phyloP scores from a whole-genome alignment of 2,797 vertebrate species.

The Coendou prehensilis region DNA sequence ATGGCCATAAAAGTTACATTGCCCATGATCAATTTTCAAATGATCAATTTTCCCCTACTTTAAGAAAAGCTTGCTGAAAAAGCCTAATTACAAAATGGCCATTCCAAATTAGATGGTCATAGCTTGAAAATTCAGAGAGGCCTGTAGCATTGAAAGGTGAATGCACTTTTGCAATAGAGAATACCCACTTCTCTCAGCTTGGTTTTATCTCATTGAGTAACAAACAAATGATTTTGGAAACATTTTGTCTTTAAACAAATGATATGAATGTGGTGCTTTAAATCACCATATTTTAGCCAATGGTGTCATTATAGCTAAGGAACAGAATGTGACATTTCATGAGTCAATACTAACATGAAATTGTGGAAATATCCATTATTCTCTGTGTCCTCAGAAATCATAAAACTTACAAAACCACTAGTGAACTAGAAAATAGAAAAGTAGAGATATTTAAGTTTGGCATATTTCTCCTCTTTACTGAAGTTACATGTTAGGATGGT shows the following conservation, averaged over 20 bases:
- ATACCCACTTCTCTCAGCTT: background rate
- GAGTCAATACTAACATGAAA: background rate
- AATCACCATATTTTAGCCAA: background rate
- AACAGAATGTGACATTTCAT: slow-evolving; percentile 42
- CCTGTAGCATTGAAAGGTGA: background rate
- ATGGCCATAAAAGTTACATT: background rate
- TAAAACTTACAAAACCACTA: slow-evolving; percentile 16
- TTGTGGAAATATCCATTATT: background rate
- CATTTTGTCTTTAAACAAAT: background rate
- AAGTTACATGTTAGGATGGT: background rate
- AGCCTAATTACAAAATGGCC: background rate
- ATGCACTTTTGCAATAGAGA: background rate
- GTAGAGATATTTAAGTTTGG: slow-evolving; percentile 6
- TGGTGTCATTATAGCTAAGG: background rate
- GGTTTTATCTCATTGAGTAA: background rate
- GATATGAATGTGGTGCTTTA: background rate
- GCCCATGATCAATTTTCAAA: background rate
- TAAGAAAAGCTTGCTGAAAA: slow-evolving; percentile 18
- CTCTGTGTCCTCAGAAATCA: background rate
- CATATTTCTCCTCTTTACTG: slow-evolving; percentile 30
- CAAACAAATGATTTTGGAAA: slow-evolving; percentile 19
- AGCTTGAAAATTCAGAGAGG: background rate
- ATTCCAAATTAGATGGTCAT: background rate
- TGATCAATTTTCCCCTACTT: background rate
- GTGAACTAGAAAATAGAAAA: slow-evolving; percentile 48